Conservation (phyloP, 2,888 invertebrate genomes). For the Himalopsyche japonica region DNA sequence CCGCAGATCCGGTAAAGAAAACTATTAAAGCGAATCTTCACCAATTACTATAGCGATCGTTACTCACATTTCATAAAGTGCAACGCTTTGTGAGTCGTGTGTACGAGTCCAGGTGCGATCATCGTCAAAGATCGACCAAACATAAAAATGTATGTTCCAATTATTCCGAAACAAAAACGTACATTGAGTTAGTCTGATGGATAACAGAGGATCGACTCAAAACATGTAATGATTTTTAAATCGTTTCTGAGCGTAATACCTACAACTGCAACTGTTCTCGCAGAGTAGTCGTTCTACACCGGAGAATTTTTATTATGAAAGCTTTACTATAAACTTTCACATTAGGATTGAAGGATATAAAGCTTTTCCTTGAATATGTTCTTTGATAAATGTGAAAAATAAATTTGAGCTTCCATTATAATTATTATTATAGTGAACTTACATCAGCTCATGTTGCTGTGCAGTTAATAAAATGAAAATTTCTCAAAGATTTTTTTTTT, state of each 20-base stretch:
- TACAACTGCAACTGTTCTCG: background rate
- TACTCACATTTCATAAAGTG: conserved; percentile 14
- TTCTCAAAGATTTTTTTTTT: too few relatives aligned
- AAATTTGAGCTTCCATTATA: too few relatives aligned
- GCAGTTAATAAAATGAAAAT: too few relatives aligned
- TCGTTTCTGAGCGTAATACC: background rate
- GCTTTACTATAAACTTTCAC: too few relatives aligned
- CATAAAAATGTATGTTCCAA: conserved; percentile 17
- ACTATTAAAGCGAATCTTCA: background rate
- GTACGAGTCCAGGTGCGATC: conserved; percentile 15
- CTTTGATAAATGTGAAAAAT: too few relatives aligned
- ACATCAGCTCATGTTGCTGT: too few relatives aligned
- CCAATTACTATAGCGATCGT: background rate
- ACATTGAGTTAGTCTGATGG: background rate
- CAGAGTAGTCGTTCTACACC: background rate
- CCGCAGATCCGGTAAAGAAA: background rate
- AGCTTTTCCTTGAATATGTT: too few relatives aligned
- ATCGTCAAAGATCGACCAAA: background rate
- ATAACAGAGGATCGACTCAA: background rate
- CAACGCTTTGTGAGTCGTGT: background rate
- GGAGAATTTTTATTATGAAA: background rate
- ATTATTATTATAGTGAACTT: too few relatives aligned
- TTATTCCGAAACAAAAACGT: background rate
- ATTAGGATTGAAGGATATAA: too few relatives aligned
- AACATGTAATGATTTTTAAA: background rate